phyloP scores from a whole-genome alignment of 1,140 invertebrate genomes.

The Drosophila prosaltans region DNA sequence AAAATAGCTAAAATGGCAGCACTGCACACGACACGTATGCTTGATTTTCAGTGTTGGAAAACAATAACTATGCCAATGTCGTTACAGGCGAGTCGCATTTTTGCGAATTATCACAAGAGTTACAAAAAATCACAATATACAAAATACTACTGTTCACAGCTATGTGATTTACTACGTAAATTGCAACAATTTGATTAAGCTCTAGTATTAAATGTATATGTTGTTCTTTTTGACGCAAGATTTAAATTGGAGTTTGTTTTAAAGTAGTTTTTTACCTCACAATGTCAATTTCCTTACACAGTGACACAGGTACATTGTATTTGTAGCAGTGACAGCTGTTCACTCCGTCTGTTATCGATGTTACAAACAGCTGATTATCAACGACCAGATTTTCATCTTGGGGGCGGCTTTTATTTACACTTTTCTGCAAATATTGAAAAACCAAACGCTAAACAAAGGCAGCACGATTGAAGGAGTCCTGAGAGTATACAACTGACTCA shows the following conservation, averaged over 20 bases:
- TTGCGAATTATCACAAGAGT: too few species aligned
- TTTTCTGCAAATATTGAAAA: slow-evolving; percentile 18
- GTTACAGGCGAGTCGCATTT: too few species aligned
- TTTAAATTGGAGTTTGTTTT: too few species aligned
- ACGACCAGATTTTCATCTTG: slow-evolving; percentile 31
- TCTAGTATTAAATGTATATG: too few species aligned
- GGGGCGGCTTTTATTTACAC: slow-evolving; percentile 62
- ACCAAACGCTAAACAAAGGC: slow-evolving; percentile 9
- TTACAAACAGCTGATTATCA: slow-evolving; percentile 8
- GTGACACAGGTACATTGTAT: not conserved
- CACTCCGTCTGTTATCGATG: not conserved
- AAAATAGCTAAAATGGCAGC: too few species aligned
- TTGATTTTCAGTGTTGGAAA: slow-evolving; percentile 4
- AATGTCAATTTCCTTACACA: not conserved
- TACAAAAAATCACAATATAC: too few species aligned
- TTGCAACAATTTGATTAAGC: too few species aligned
- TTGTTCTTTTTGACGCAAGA: too few species aligned
- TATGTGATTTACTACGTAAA: too few species aligned
- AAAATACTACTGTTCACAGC: too few species aligned
- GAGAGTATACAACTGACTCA: slow-evolving; percentile 14
- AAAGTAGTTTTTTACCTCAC: too few species aligned
- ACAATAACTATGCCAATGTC: too few species aligned
- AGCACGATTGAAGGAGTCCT: slow-evolving; percentile 3
- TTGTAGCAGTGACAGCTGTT: not conserved
- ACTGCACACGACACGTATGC: slow-evolving; percentile 67